phyloP scores from a whole-genome alignment of 1,140 invertebrate genomes.

The Bombus waltoni region DNA sequence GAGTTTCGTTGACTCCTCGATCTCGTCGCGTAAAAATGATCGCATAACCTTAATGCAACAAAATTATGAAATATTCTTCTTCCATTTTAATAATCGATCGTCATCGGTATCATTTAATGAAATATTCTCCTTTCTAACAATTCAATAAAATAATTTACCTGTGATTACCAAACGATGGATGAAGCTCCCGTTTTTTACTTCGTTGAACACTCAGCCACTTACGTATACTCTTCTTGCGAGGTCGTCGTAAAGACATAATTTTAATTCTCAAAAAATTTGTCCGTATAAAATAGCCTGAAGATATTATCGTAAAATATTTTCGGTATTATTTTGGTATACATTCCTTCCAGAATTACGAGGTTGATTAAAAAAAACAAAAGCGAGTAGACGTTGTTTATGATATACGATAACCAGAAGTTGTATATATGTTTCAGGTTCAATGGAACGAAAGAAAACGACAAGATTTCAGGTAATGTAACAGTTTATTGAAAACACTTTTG shows the following conservation, averaged over 20 bases:
- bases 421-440: too few species aligned
- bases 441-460: constrained; percentile 5
- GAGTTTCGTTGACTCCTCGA: constrained; percentile 51
- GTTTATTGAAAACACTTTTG: constrained; percentile 82
- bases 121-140: neutral
- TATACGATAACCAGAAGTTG: neutral
- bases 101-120: too few species aligned
- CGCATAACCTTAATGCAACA: constrained; percentile 39
- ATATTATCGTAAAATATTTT: neutral
- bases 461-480: constrained; percentile 80
- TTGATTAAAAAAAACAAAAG: neutral
- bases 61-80: neutral
- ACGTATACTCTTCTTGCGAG: neutral
- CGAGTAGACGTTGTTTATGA: neutral
- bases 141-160: constrained; percentile 24
- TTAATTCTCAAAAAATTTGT: neutral
- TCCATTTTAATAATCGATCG: too few species aligned
- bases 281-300: too few species aligned
- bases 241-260: constrained; percentile 36
- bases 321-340: too few species aligned
- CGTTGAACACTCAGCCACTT: too few species aligned
- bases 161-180: neutral
- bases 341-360: neutral
- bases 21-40: constrained; percentile 66
- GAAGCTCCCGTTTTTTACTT: neutral